Percentiles rank a stretch among this genome's conserved stretches.
phyloP scores from a whole-genome alignment of 2,888 invertebrate genomes.

The Limulus polyphemus region DNA sequence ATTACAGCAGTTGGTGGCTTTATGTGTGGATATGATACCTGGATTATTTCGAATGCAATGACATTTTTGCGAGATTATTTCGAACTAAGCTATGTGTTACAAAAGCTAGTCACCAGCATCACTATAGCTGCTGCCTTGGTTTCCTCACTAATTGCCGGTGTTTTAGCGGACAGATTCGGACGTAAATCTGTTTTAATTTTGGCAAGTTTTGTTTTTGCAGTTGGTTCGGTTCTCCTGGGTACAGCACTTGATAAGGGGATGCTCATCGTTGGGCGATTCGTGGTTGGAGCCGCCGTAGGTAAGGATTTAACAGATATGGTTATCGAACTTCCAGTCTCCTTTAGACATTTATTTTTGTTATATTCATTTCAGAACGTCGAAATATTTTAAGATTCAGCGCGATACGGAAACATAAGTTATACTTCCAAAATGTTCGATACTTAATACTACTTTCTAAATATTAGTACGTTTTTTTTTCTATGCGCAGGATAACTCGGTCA shows the following conservation, averaged over 20 bases:
- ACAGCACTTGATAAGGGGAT: conserved; percentile 34
- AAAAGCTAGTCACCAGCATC: conserved; percentile 40
- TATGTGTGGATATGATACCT: conserved; percentile 48
- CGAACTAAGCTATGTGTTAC: conserved; percentile 37
- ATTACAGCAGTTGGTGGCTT: conserved; percentile 42
- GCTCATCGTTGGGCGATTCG: conserved; percentile 38
- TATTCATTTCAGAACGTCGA: too few species aligned
- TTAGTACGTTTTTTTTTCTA: too few species aligned
- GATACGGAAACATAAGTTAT: too few species aligned
- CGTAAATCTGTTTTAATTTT: conserved; percentile 41
- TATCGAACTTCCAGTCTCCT: conserved; percentile 32
- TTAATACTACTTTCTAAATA: too few species aligned
- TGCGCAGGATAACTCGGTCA: too few species aligned
- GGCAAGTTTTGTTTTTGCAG: conserved; percentile 41
- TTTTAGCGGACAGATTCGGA: conserved; percentile 41
- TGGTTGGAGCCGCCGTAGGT: conserved; percentile 43
- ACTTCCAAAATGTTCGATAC: too few species aligned
- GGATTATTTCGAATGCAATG: conserved; percentile 43
- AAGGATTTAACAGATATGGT: conserved; percentile 29
- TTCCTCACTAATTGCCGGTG: conserved; percentile 39
- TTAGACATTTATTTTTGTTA: too few species aligned
- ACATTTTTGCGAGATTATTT: conserved; percentile 35
- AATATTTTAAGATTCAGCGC: too few species aligned
- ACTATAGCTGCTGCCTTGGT: conserved; percentile 41
- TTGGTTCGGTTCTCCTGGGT: conserved; percentile 41